A percentile compares a stretch with the other conserved stretches of the same genome.
Conservation (phyloP, 2,888 invertebrate genomes). For the Cryptocephalus primarius region DNA sequence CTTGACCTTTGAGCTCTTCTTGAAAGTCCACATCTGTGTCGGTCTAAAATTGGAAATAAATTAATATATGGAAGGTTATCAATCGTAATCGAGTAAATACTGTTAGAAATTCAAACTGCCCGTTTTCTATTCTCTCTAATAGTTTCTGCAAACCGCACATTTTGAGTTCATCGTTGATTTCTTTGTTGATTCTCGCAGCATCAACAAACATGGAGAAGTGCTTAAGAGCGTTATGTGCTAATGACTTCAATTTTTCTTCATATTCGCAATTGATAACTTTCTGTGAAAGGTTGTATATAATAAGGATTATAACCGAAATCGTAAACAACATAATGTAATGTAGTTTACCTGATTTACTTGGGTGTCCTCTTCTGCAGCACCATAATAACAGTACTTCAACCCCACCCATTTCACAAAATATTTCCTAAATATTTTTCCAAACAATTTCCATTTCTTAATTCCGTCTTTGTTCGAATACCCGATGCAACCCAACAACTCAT, state of each 20-base stretch:
- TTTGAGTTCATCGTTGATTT: conserved; percentile 17
- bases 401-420: too few species aligned
- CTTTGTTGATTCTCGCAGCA: conserved; percentile 13
- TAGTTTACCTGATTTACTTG: too few species aligned
- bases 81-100: conserved; percentile 3
- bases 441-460: background rate
- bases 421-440: background rate
- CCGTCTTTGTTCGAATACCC: too few species aligned
- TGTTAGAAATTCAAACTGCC: conserved; percentile 15
- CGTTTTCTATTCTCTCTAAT: conserved; percentile 17
- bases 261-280: conserved; percentile 4
- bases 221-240: conserved; percentile 13
- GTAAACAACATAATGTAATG: background rate
- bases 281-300: conserved; percentile 5
- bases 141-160: conserved; percentile 17
- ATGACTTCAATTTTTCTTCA: conserved; percentile 9
- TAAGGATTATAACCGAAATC: background rate
- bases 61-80: background rate
- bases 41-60: conserved; percentile 5
- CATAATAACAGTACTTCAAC: too few species aligned
- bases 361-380: too few species aligned
- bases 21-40: conserved; percentile 9
- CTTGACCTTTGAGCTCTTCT: conserved; percentile 13
- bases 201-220: conserved; percentile 16
- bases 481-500: conserved; percentile 5